A percentile compares a stretch with the other conserved stretches of the same genome.
phyloP scores from a whole-genome alignment of 2,113 vertebrate species.

The Brachypteracias leptosomus region DNA sequence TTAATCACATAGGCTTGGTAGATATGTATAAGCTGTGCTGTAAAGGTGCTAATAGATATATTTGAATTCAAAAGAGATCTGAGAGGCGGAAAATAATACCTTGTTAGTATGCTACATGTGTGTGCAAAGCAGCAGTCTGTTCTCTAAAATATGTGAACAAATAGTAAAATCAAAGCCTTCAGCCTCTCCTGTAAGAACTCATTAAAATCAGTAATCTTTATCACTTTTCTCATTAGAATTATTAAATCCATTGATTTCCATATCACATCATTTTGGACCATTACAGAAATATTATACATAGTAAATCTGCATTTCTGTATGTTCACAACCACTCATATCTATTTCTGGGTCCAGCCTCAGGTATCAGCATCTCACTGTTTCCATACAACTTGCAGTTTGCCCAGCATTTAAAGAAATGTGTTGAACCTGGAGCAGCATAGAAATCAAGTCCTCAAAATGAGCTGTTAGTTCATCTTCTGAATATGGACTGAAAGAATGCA shows the following conservation, averaged over 20 bases:
- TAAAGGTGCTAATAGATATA: constrained; percentile 51
- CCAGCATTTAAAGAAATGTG: not conserved
- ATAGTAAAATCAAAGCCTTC: not conserved
- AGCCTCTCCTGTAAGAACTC: not conserved
- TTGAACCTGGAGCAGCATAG: not conserved
- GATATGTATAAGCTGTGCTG: constrained; percentile 3
- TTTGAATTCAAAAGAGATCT: constrained; percentile 45
- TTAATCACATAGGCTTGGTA: not conserved
- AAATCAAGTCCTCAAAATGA: not conserved
- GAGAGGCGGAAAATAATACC: constrained; percentile 30
- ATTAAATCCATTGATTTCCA: not conserved
- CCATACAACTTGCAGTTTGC: not conserved
- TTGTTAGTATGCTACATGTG: constrained; percentile 48
- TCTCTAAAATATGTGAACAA: constrained; percentile 22
- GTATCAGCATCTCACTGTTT: not conserved
- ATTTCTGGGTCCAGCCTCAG: not conserved
- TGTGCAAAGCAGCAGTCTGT: constrained; percentile 17
- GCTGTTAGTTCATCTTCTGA: not conserved
- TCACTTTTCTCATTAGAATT: not conserved
- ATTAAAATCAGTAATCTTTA: constrained; percentile 2
- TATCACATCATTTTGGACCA: not conserved
- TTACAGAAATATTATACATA: not conserved
- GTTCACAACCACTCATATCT: not conserved
- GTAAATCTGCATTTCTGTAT: not conserved
- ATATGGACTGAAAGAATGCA: not conserved